phyloP scores from a whole-genome alignment of 2,113 vertebrate species.

The Ammodytes marinus region DNA sequence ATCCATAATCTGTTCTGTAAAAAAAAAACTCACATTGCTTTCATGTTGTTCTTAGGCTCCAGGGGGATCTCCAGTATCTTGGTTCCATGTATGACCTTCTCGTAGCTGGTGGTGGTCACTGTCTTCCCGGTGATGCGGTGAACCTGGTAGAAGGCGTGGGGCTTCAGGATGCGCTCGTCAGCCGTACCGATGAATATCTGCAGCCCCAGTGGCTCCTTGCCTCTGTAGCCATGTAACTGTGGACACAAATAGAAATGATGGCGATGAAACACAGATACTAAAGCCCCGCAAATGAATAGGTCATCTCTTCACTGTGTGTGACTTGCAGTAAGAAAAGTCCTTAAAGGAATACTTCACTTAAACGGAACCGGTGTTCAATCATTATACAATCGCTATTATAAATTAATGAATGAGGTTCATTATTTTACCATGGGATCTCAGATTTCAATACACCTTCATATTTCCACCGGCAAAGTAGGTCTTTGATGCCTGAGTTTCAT shows the following conservation, averaged over 20 bases:
- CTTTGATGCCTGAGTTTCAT: too few species aligned
- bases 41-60: slow-evolving; percentile 99
- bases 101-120: slow-evolving; percentile 96
- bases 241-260: background rate
- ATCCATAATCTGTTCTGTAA: too few species aligned
- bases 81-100: slow-evolving; percentile 95
- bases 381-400: too few species aligned
- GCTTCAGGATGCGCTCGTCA: slow-evolving; percentile 96
- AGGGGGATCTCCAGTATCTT: slow-evolving; percentile 97
- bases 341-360: too few species aligned
- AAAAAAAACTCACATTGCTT: slow-evolving; percentile 90
- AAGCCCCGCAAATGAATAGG: too few species aligned
- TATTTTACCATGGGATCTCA: too few species aligned
- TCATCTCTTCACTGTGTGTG: too few species aligned
- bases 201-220: slow-evolving; percentile 94
- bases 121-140: slow-evolving; percentile 99
- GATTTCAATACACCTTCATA: too few species aligned
- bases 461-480: too few species aligned
- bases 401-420: too few species aligned
- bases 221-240: slow-evolving; percentile 96
- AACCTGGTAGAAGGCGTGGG: slow-evolving; percentile 98
- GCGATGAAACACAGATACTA: background rate
- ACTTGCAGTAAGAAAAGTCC: too few species aligned
- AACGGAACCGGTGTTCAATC: too few species aligned
- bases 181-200: slow-evolving; percentile 99